Base-by-base conservation (phyloP, 2,888 invertebrate genomes). In the Helicoverpa assulta region DNA sequence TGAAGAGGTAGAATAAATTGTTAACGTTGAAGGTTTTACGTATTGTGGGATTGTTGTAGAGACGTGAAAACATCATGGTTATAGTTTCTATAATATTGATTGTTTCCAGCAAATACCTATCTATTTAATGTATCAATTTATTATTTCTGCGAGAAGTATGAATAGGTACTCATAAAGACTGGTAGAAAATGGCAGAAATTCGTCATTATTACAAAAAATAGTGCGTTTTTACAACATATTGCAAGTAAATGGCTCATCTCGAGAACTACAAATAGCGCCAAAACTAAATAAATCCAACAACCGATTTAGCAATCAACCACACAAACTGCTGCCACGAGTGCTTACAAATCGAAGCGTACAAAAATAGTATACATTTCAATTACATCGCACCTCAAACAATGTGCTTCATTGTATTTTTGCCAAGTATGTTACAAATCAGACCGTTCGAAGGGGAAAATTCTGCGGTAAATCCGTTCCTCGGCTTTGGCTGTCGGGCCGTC, bases 401-500 rank as follows among this genome's bases (percentile, higher is more conserved):
- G 33, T 56, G 16, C 26, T 56, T 68, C 62, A 65, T 53, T 61
- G 58, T 83, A 73, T 78, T 75, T 80, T 76, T 73, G 58, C 16
- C 70, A 80, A 77, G 71, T 64, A 66, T 57, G 63, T 72, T 21
- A 75, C 70, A 77, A 75, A 77, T 80, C 78, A 78, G 76, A 71
- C 40, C 51, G 72, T 75, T 76, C 64, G 70, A 67, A 80, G 54
- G 70, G 85, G 88, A 85, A 88, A 90, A 90, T 86, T 85, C 78
- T 76, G 81, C 85, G 86, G 89, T 89, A 91, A 92, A 92, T 91
- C 92, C 85, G 85, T 83, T 81, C 83, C 77, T 78, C 73, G 82
- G 88, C 88, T 88, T 88, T 85, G 89, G 88, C 85, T 91, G 92
- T 88, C 91, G 88, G 86, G 84, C 88, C 87, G 89, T 93, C 89